Evolutionary conservation across 2,113 vertebrate genomes (phyloP).

Genomic region (Choloepus hoffmanni): DNA sequence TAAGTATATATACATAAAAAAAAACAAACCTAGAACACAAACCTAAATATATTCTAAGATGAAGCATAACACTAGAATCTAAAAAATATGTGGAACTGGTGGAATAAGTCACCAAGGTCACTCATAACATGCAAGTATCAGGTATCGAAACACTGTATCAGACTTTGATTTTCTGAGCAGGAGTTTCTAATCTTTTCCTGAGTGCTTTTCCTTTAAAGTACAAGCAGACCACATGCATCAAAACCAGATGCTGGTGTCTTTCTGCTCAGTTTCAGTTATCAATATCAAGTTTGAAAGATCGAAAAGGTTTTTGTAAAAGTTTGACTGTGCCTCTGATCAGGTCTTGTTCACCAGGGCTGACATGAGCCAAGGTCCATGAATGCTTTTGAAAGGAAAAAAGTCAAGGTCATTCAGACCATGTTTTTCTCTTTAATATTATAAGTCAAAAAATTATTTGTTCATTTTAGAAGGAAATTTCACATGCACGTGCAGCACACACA

Average conservation of each 20-base stretch:
- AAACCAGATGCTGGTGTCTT: constrained; percentile 87
- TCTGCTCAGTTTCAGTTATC: constrained; percentile 86
- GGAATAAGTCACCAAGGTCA: constrained; percentile 84
- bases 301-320: constrained; percentile 85
- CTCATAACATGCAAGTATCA: constrained; percentile 82
- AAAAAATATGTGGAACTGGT: constrained; percentile 84
- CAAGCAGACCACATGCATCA: constrained; percentile 86
- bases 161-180: constrained; percentile 85
- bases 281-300: constrained; percentile 86
- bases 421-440: constrained; percentile 64
- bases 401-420: constrained; percentile 63
- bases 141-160: constrained; percentile 84
- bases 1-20: constrained; percentile 55
- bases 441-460: constrained; percentile 72
- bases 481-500: constrained; percentile 70
- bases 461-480: constrained; percentile 74
- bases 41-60: constrained; percentile 73
- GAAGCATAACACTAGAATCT: constrained; percentile 83
- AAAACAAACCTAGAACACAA: not conserved
- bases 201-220: constrained; percentile 84
- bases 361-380: constrained; percentile 78
- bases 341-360: constrained; percentile 69
- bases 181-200: constrained; percentile 86
- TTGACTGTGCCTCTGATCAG: constrained; percentile 77
- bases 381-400: constrained; percentile 77